Evolutionary conservation across 2,888 invertebrate species (phyloP).

Genomic region (Archaeoteleia sp.): DNA sequence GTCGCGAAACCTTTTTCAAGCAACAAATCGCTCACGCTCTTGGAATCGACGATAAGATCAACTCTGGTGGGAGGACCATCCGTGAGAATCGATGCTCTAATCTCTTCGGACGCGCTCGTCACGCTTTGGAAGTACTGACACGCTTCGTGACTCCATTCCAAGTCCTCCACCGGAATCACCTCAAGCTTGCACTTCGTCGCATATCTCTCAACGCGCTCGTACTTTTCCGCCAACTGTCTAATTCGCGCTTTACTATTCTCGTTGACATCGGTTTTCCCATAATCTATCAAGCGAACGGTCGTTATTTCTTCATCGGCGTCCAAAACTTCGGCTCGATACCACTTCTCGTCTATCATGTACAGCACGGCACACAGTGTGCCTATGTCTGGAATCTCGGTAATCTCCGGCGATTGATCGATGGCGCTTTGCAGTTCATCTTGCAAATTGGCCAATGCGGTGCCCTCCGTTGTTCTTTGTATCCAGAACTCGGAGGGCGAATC

Average conservation of each 20-base stretch:
- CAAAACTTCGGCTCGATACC: conserved; percentile 94
- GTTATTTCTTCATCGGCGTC: conserved; percentile 86
- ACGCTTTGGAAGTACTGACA: no score
- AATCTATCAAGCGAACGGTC: conserved; percentile 86
- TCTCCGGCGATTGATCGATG: conserved; percentile 74
- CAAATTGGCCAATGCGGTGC: conserved; percentile 78
- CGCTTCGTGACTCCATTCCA: conserved; percentile 13
- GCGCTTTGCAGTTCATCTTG: conserved; percentile 80
- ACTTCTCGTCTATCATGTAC: conserved; percentile 88
- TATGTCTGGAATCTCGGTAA: conserved; percentile 77
- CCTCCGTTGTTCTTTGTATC: conserved; percentile 80
- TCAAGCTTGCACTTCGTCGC: conserved; percentile 82
- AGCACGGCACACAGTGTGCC: conserved; percentile 84
- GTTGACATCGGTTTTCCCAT: conserved; percentile 86
- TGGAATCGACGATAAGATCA: conserved; percentile 72
- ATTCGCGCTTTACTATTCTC: conserved; percentile 79
- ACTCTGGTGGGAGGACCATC: conserved; percentile 65
- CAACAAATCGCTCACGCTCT: conserved; percentile 63
- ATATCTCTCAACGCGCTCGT: conserved; percentile 77
- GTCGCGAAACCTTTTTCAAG: conserved; percentile 61
- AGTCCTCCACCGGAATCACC: conserved; percentile 78
- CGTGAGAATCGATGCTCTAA: no score
- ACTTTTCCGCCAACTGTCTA: conserved; percentile 79
- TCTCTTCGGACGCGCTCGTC: no score
- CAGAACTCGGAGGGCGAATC: conserved; percentile 87